These are phyloP conservation scores for Cryptotermes secundus DNA, from an alignment of 1,140 invertebrate species.

Conservation along the genomic window DNA sequence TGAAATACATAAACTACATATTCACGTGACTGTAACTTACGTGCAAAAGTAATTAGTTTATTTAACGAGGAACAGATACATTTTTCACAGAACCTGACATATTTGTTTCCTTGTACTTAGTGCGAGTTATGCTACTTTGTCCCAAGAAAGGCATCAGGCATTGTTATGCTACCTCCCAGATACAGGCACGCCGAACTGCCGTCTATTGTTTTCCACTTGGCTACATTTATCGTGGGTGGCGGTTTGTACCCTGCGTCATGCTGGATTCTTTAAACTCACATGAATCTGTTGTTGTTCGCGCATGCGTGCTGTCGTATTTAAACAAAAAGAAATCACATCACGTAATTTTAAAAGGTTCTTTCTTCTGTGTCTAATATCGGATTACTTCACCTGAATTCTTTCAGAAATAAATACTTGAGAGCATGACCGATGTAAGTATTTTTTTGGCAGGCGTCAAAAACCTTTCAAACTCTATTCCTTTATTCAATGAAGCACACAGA, in stretches of 20 bases:
- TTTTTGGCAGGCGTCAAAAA: too few species aligned
- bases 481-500: too few species aligned
- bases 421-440: background rate
- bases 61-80: too few species aligned
- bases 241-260: background rate
- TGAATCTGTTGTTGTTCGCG: constrained; percentile 7
- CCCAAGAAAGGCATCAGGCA: background rate
- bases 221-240: constrained; percentile 6
- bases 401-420: background rate
- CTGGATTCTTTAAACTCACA: constrained; percentile 13
- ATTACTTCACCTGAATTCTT: constrained; percentile 19
- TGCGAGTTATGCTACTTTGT: background rate
- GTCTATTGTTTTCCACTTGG: constrained; percentile 13
- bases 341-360: constrained; percentile 14
- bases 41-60: too few species aligned
- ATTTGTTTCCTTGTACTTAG: too few species aligned
- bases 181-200: background rate
- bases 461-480: too few species aligned
- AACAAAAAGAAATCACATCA: constrained; percentile 17
- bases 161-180: background rate
- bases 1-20: too few species aligned
- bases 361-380: constrained; percentile 19
- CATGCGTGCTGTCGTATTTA: constrained; percentile 11
- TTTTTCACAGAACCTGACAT: too few species aligned
- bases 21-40: too few species aligned